A percentile compares a stretch with the other conserved stretches of the same genome.
phyloP scores from a whole-genome alignment of 2,113 vertebrate species.

The Takifugu flavidus region DNA sequence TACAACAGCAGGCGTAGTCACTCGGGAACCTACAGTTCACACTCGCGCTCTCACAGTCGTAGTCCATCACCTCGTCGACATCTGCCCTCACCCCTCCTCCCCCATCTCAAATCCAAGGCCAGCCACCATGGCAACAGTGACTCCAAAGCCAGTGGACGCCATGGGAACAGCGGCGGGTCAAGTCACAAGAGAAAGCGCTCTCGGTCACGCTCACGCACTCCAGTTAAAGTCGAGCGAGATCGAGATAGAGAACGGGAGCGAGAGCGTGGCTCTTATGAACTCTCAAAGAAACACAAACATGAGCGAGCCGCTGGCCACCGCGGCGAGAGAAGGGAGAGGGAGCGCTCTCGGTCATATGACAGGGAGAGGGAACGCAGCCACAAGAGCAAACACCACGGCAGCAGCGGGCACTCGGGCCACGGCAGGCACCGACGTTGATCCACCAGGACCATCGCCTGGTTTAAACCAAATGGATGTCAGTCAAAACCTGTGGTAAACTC shows the following conservation, averaged over 20 bases:
- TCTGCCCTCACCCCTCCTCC: conserved; percentile 78
- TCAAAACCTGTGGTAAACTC: background rate
- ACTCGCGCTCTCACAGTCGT: conserved; percentile 91
- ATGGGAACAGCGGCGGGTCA: conserved; percentile 66
- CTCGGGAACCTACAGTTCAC: conserved; percentile 95
- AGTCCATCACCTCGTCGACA: conserved; percentile 89
- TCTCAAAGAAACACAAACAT: conserved; percentile 92
- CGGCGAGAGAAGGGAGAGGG: conserved; percentile 83
- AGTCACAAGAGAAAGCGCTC: conserved; percentile 95
- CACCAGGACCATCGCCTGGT: background rate
- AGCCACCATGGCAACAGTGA: conserved; percentile 85
- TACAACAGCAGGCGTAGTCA: conserved; percentile 94
- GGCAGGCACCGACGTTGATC: conserved; percentile 89
- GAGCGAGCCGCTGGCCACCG: conserved; percentile 81
- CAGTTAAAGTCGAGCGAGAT: conserved; percentile 85
- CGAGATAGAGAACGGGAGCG: conserved; percentile 77
- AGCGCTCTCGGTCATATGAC: conserved; percentile 90
- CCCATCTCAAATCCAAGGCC: conserved; percentile 86
- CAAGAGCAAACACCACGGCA: conserved; percentile 91
- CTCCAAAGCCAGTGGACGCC: conserved; percentile 82
- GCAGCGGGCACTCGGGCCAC: conserved; percentile 86
- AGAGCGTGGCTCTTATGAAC: conserved; percentile 78
- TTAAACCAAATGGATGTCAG: conserved; percentile 15
- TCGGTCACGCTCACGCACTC: conserved; percentile 74
- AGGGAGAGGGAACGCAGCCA: conserved; percentile 89